Evolutionary conservation across 2,888 invertebrate genomes (phyloP).

Genomic region (Drymonia ruficornis): DNA sequence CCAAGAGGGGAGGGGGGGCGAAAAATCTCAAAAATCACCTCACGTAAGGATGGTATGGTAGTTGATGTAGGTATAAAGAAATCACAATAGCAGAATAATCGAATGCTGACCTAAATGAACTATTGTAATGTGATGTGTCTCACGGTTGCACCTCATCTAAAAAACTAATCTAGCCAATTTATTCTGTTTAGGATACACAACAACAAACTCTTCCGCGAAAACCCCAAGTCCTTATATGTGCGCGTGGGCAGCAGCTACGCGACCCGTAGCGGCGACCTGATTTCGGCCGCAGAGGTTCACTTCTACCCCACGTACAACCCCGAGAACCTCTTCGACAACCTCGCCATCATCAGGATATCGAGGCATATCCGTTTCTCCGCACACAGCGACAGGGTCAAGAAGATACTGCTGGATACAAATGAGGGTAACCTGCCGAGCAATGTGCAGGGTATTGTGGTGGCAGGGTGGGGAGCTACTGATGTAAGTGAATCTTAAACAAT

Average conservation of each 20-base stretch:
- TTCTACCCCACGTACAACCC: constrained; percentile 3
- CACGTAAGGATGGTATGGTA: too few species aligned
- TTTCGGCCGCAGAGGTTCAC: background rate
- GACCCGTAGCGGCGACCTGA: background rate
- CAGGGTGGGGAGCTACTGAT: background rate
- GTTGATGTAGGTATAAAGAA: too few species aligned
- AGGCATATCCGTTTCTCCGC: background rate
- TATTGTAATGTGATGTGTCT: too few species aligned
- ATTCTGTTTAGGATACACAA: background rate
- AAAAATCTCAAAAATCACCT: too few species aligned
- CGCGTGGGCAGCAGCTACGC: constrained; percentile 2
- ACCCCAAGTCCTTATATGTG: background rate
- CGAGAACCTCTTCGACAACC: background rate
- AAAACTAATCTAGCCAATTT: too few species aligned
- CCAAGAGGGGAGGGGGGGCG: too few species aligned
- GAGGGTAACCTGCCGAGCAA: background rate
- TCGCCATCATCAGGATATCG: background rate
- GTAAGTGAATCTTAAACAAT: background rate
- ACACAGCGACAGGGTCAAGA: background rate
- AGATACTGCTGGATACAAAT: background rate
- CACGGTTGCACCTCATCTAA: too few species aligned
- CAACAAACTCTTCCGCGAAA: background rate
- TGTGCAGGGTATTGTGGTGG: background rate
- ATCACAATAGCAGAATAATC: too few species aligned
- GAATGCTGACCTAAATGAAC: too few species aligned